phyloP scores from a whole-genome alignment of 2,888 invertebrate genomes.

The Zaprionus obscuricornis region DNA sequence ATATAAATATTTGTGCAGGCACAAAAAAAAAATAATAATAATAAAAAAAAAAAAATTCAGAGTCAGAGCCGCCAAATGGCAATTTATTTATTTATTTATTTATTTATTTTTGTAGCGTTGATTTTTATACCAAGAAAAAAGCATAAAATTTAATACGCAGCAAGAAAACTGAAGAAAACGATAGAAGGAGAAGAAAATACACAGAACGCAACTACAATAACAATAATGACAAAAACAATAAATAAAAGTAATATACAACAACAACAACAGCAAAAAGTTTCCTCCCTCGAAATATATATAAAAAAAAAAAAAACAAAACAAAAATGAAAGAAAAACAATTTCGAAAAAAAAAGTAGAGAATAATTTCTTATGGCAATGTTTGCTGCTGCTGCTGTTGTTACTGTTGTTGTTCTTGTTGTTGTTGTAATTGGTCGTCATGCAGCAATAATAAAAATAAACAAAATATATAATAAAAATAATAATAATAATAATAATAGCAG shows the following conservation, averaged over 20 bases:
- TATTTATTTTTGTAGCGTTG: slow-evolving; percentile 34
- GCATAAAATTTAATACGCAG: slow-evolving; percentile 63
- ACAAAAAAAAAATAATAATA: background rate
- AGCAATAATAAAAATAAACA: slow-evolving; percentile 33
- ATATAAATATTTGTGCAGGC: slow-evolving; percentile 38
- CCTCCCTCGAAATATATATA: too few relatives aligned
- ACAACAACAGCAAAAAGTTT: slow-evolving; percentile 51
- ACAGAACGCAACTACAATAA: slow-evolving; percentile 17
- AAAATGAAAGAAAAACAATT: slow-evolving; percentile 20
- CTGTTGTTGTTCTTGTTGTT: slow-evolving; percentile 3
- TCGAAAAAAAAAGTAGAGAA: background rate
- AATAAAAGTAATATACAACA: slow-evolving; percentile 59
- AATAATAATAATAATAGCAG: slow-evolving; percentile 24
- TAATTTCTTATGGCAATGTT: slow-evolving; percentile 28
- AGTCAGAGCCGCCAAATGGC: slow-evolving; percentile 10
- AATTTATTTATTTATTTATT: slow-evolving; percentile 57
- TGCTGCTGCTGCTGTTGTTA: slow-evolving; percentile 1
- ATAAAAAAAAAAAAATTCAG: too few relatives aligned
- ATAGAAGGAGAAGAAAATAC: background rate
- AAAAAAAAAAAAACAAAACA: slow-evolving; percentile 32
- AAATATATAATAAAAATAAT: slow-evolving; percentile 9
- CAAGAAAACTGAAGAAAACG: slow-evolving; percentile 3
- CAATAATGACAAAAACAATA: slow-evolving; percentile 50
- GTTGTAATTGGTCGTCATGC: background rate
- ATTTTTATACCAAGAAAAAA: slow-evolving; percentile 48